A percentile compares a stretch with the other conserved stretches of the same genome.
Evolutionary conservation across 1,140 invertebrate genomes (phyloP).

Genomic region (Monomorium pharaonis): DNA sequence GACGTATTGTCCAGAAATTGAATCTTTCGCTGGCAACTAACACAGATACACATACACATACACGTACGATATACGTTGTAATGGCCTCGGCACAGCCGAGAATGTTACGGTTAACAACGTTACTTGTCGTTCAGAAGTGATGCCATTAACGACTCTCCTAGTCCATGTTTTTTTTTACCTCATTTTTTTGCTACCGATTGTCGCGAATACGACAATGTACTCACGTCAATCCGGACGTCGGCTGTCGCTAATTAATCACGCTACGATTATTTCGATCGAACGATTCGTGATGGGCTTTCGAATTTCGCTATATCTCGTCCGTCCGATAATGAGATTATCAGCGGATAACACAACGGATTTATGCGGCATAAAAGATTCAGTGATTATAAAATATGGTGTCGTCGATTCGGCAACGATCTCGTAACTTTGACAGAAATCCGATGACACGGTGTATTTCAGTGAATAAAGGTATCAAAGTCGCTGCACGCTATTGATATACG

Average conservation of each 20-base stretch:
- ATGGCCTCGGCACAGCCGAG: not conserved
- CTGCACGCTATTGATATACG: not conserved
- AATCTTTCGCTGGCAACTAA: slow-evolving; percentile 39
- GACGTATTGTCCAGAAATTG: slow-evolving; percentile 52
- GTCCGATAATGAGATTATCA: slow-evolving; percentile 50
- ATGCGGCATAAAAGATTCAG: slow-evolving; percentile 38
- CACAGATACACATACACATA: not conserved
- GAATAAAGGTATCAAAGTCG: slow-evolving; percentile 36
- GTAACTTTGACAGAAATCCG: slow-evolving; percentile 32
- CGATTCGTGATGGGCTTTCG: slow-evolving; percentile 24
- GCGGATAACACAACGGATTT: slow-evolving; percentile 27
- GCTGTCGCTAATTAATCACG: slow-evolving; percentile 47
- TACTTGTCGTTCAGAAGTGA: slow-evolving; percentile 45
- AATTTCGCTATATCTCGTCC: slow-evolving; percentile 39
- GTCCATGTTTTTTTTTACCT: slow-evolving; percentile 23
- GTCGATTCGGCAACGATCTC: slow-evolving; percentile 23
- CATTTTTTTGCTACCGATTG: not conserved
- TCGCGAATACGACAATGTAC: slow-evolving; percentile 27
- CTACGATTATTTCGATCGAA: slow-evolving; percentile 48
- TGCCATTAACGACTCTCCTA: slow-evolving; percentile 29
- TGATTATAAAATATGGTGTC: slow-evolving; percentile 43
- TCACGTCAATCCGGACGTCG: slow-evolving; percentile 25
- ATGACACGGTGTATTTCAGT: slow-evolving; percentile 31
- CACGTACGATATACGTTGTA: slow-evolving; percentile 1
- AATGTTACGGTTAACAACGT: slow-evolving; percentile 46